Evolutionary conservation across 2,888 invertebrate species (phyloP), one percentile per base, ranked within the genome.

Genomic region (Scaptomyza tumidula): DNA sequence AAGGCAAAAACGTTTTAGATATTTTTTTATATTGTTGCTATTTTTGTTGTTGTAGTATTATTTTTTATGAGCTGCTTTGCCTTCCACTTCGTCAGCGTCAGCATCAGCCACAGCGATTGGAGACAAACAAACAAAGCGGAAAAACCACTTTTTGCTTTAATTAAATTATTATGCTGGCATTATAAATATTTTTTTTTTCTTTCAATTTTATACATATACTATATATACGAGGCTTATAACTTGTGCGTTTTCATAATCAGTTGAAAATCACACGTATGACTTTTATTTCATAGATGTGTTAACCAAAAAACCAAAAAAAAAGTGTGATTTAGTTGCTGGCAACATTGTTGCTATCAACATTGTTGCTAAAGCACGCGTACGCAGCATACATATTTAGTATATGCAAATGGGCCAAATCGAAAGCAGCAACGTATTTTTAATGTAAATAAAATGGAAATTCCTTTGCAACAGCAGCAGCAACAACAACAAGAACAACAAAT

Each of bases 381-480:
- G 13, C 24, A n/a, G 7, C 4, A 45, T 29, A 37, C 49, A 53
- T 24, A 24, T 3, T 2, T 24, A 50, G 9, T 13, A 78, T 72
- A 81, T 81, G 81, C 81, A 76, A 81, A 81, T 86, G 80, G 77
- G 68, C 71, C 80, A 86, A 83, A 84, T 81, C 79, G 86, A 63
- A 76, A 57, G 79, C 84, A 76, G 49, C 55, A 70, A 62, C 70
- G 79, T 70, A 71, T 75, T 80, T 41, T 75, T 75, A 79, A 85
- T 78, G 84, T 87, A 87, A 82, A 87, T 86, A 84, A 84, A 84
- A 86, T 85, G 87, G 77, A 84, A 84, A 84, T 84, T 86, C 81
- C 83, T 83, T 59, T 16, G 59, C 60, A 72, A 66, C 58, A 50
- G 46, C 33, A 53, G 57, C 41, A 16, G 5, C 10, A 41, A 16